These are phyloP conservation scores for Sphaerodactylus townsendi DNA, from an alignment of 2,113 vertebrate genomes.

Conservation along the genomic window DNA sequence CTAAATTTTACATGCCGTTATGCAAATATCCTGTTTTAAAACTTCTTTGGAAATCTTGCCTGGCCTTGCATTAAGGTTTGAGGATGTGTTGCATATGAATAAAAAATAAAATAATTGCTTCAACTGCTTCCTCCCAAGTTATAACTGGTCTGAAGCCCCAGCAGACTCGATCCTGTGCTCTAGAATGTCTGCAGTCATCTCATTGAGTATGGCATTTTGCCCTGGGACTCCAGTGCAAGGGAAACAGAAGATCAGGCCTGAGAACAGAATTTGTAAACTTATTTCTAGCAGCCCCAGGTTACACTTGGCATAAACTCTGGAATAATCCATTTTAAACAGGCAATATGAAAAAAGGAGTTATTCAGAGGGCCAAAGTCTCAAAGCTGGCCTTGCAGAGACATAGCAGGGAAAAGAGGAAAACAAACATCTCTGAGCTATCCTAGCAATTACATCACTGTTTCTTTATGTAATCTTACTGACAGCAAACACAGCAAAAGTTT, in stretches of 20 bases:
- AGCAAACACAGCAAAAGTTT: not conserved
- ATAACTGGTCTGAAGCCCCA: not conserved
- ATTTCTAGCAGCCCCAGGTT: not conserved
- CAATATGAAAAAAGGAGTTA: not conserved
- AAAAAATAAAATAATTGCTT: not conserved
- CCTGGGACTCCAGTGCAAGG: no score
- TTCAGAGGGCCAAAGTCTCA: not conserved
- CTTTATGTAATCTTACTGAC: conserved; percentile 14
- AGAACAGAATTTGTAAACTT: not conserved
- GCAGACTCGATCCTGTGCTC: not conserved
- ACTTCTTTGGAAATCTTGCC: not conserved
- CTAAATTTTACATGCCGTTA: not conserved
- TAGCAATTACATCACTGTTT: conserved; percentile 5
- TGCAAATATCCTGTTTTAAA: not conserved
- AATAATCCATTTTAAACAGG: not conserved
- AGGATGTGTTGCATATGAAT: not conserved
- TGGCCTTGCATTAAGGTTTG: not conserved
- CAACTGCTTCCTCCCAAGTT: not conserved
- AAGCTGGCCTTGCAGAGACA: not conserved
- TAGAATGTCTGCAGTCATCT: no score
- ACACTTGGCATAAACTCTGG: not conserved
- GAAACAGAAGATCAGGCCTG: no score
- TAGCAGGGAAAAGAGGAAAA: not conserved
- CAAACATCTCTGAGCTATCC: not conserved
- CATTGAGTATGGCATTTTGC: no score